Conservation (phyloP, 2,797 vertebrate species). For the Picus viridis region DNA sequence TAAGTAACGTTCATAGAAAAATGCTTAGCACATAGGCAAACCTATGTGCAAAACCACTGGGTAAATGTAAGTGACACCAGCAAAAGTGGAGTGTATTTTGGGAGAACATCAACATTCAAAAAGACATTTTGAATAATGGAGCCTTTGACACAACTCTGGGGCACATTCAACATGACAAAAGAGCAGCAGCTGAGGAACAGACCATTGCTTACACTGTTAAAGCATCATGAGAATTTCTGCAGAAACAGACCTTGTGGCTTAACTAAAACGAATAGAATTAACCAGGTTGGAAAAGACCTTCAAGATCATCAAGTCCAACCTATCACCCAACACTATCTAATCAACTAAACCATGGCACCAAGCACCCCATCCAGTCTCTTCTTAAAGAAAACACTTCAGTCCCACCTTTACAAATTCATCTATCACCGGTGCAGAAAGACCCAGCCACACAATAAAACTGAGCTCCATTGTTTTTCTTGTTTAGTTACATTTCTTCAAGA, state of each 20-base stretch:
- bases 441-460: conserved; percentile 25
- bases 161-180: neutral
- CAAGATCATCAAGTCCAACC: too few relatives aligned
- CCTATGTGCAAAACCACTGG: neutral
- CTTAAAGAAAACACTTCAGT: neutral
- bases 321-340: too few relatives aligned
- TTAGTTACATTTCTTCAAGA: conserved; percentile 67
- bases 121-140: conserved; percentile 19
- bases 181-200: conserved; percentile 18
- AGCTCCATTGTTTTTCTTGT: conserved; percentile 42
- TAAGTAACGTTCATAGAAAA: neutral
- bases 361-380: too few relatives aligned
- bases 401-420: conserved; percentile 35
- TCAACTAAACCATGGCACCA: too few relatives aligned
- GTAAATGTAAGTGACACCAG: conserved; percentile 18
- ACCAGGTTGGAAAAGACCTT: too few relatives aligned
- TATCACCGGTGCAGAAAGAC: conserved; percentile 52
- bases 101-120: conserved; percentile 49
- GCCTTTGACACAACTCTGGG: conserved; percentile 36
- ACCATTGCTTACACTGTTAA: conserved; percentile 11
- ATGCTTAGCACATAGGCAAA: neutral
- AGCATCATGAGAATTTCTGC: conserved; percentile 5
- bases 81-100: conserved; percentile 31
- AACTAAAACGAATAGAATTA: neutral
- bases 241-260: conserved; percentile 8